These are phyloP conservation scores for Papilio dardanus DNA, from an alignment of 1,140 invertebrate genomes.

Conservation along the genomic window DNA sequence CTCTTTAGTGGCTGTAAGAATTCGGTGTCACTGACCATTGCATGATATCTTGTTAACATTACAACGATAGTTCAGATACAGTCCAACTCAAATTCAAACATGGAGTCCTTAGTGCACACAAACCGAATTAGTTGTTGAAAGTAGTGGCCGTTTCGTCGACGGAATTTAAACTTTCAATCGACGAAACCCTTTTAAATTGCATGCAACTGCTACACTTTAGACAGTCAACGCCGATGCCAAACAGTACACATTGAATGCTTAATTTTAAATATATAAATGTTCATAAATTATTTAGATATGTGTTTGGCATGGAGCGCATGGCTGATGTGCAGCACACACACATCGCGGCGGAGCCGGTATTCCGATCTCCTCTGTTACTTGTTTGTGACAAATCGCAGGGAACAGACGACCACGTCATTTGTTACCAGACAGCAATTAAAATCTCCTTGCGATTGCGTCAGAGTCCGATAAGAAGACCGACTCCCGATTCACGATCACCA, in stretches of 20 bases:
- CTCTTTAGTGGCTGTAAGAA: constrained; percentile 71
- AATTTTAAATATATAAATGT: neutral
- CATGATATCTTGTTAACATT: constrained; percentile 66
- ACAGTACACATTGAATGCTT: constrained; percentile 26
- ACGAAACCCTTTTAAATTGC: constrained; percentile 57
- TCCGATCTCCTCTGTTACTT: constrained; percentile 59
- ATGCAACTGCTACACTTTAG: constrained; percentile 69
- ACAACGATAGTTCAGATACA: constrained; percentile 57
- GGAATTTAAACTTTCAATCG: constrained; percentile 50
- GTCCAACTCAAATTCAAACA: constrained; percentile 63
- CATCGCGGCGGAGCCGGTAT: constrained; percentile 77
- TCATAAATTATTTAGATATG: neutral
- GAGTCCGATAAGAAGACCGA: constrained; percentile 37
- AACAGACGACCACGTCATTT: constrained; percentile 53
- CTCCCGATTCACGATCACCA: constrained; percentile 41
- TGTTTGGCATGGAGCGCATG: constrained; percentile 56
- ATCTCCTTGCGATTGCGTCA: constrained; percentile 38
- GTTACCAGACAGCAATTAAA: constrained; percentile 53
- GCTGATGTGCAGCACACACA: constrained; percentile 62
- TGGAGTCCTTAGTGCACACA: constrained; percentile 67
- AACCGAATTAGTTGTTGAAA: constrained; percentile 57
- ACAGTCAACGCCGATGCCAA: constrained; percentile 62
- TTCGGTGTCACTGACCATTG: constrained; percentile 77
- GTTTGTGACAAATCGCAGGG: constrained; percentile 57
- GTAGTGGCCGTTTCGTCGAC: constrained; percentile 51